Base-by-base conservation (phyloP, 2,888 invertebrate genomes). In the Hyles lineata region DNA sequence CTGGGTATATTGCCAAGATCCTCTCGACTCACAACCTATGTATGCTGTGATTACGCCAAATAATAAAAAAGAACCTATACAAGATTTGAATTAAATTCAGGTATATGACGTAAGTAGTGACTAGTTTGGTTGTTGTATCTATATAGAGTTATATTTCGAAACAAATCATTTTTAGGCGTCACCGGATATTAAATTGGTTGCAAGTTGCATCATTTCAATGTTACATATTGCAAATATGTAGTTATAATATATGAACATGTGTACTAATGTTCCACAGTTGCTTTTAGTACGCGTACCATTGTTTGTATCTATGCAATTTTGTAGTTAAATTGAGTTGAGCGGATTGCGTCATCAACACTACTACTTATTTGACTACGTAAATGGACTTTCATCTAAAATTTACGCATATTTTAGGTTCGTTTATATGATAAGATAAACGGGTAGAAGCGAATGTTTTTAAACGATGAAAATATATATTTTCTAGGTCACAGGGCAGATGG, bases 341-440 rank as follows among this genome's bases (percentile, higher is more conserved):
- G 72, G 71, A 79, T 35, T 75, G 75, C 63, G 74, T 71, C 70
- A 63, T 70, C 55, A 55, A n/a, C 55, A n/a, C n/a, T n/a, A n/a
- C n/a, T n/a, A 55, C 6, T n/a, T 55, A n/a, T 55, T 55, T 55
- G 55, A 55, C 55, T 55, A 55, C 55, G 8, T n/a, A 55, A 55
- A 55, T 55, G n/a, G 4, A 55, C 17, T 55, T 55, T 55, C 55
- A n/a, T 55, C n/a, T 55, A 55, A 55, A 55, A 55, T 17, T 55
- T 19, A 2, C 55, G 19, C n/a, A n/a, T 52, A 52, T n/a, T 55
- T 55, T 55, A 55, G 55, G 6, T 55, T 55, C n/a, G 55, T 19
- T 55, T 55, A 55, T n/a, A n/a, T 19, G 55, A 55, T 55, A n/a
- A 55, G n/a, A 55, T 55, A n/a, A 55, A 55, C n/a, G 55, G n/a